These are phyloP conservation scores for Eretmocerus hayati DNA, from an alignment of 2,888 invertebrate species.

Conservation along the genomic window DNA sequence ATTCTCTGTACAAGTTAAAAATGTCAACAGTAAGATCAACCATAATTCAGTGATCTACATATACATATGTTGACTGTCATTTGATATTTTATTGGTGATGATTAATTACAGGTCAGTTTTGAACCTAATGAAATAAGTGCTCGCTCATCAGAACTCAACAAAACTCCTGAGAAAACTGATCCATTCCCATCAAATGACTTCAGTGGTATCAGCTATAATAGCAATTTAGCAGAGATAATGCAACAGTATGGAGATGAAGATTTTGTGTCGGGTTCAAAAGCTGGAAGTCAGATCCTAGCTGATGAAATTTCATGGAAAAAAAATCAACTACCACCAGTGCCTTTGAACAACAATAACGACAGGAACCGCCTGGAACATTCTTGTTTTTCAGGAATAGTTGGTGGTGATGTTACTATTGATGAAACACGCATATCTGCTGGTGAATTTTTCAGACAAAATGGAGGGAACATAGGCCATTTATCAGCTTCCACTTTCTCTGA, in stretches of 20 bases:
- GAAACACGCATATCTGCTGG: conserved; percentile 44
- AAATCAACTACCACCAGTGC: conserved; percentile 29
- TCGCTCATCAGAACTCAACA: conserved; percentile 36
- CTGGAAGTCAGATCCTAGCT: conserved; percentile 41
- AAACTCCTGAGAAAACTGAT: conserved; percentile 25
- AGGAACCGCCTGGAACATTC: conserved; percentile 36
- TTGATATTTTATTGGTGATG: background rate
- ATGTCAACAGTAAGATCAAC: too few relatives aligned
- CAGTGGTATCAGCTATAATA: conserved; percentile 33
- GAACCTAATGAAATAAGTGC: conserved; percentile 40
- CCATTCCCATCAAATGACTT: conserved; percentile 20
- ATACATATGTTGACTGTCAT: too few relatives aligned
- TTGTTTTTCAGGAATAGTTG: conserved; percentile 42
- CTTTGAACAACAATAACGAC: conserved; percentile 26
- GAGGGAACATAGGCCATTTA: conserved; percentile 41
- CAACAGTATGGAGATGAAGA: conserved; percentile 37
- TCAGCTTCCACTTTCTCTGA: conserved; percentile 23
- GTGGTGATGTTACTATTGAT: conserved; percentile 35
- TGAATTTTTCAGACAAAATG: conserved; percentile 47
- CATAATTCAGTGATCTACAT: too few relatives aligned
- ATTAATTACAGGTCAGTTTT: conserved; percentile 36
- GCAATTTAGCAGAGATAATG: conserved; percentile 36
- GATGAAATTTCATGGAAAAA: conserved; percentile 47
- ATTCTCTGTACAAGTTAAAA: too few relatives aligned
- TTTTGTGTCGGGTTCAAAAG: conserved; percentile 41